A percentile compares a stretch with the other conserved stretches of the same genome.
These are phyloP conservation scores for Tethya wilhelma DNA, from an alignment of 37 sponge, comb jelly and placozoan genomes.

Conservation along the genomic window DNA sequence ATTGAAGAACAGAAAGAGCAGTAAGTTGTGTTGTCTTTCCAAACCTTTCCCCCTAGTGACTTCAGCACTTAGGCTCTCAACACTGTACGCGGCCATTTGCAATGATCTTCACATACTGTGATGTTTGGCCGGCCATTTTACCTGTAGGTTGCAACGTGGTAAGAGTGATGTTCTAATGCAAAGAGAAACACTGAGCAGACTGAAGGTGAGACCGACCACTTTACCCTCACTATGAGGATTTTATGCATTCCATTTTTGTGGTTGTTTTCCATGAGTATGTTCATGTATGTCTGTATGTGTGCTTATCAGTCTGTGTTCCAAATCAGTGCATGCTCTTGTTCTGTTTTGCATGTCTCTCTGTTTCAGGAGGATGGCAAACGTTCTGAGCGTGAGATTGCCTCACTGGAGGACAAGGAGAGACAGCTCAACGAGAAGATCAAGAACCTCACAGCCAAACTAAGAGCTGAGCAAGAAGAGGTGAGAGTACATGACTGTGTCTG, in stretches of 20 bases:
- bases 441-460: slow-evolving; percentile 44
- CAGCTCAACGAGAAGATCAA: slow-evolving; percentile 44
- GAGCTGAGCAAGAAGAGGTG: slow-evolving; percentile 71
- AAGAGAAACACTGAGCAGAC: slow-evolving; percentile 20
- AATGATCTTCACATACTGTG: neutral
- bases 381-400: slow-evolving; percentile 32
- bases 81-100: too few species aligned
- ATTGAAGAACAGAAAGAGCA: slow-evolving; percentile 29
- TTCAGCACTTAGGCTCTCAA: too few species aligned
- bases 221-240: neutral
- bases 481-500: neutral
- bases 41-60: too few species aligned
- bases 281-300: too few species aligned
- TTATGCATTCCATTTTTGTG: neutral
- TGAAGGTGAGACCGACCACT: slow-evolving; percentile 17
- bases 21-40: neutral
- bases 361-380: slow-evolving; percentile 32
- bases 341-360: neutral
- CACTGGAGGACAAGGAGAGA: slow-evolving; percentile 53
- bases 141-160: slow-evolving; percentile 4
- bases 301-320: neutral
- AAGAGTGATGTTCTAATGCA: slow-evolving; percentile 46
- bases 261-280: too few species aligned
- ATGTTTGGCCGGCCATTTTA: neutral
- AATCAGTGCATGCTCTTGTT: neutral